Evolutionary conservation across 1,140 invertebrate genomes (phyloP).

Genomic region (Pseudomyrmex sp.): DNA sequence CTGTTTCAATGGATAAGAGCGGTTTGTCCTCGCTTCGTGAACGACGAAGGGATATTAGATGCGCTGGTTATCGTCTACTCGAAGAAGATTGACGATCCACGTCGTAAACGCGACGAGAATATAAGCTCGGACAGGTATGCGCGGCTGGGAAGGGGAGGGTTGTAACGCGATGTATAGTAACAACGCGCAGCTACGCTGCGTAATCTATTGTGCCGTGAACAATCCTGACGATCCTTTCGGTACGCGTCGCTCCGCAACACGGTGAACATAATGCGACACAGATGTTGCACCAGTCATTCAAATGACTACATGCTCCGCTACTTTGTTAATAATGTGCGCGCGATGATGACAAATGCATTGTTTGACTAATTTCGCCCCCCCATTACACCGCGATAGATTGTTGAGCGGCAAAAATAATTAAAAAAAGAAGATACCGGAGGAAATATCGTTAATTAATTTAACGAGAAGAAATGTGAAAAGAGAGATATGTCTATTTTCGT

Average conservation of each 20-base stretch:
- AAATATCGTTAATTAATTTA: no score
- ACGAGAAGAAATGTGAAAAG: no score
- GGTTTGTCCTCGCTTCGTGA: neutral
- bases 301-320: neutral
- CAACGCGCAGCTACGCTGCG: neutral
- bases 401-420: no score
- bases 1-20: slow-evolving; percentile 55
- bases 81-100: slow-evolving; percentile 56
- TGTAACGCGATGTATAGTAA: slow-evolving; percentile 38
- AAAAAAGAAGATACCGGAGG: no score
- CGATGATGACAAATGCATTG: no score
- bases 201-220: slow-evolving; percentile 38
- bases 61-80: slow-evolving; percentile 50
- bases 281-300: neutral
- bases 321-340: neutral
- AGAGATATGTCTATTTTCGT: no score
- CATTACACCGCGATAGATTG: no score
- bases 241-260: slow-evolving; percentile 9
- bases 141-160: no score
- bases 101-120: slow-evolving; percentile 29
- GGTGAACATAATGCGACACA: neutral
- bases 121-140: slow-evolving; percentile 19
- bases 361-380: no score
- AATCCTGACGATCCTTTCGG: slow-evolving; percentile 25
- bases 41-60: slow-evolving; percentile 56